Evolutionary conservation across 2,113 vertebrate genomes (phyloP), one percentile per base, ranked within the genome.

Genomic region (Pedionomus torquatus): DNA sequence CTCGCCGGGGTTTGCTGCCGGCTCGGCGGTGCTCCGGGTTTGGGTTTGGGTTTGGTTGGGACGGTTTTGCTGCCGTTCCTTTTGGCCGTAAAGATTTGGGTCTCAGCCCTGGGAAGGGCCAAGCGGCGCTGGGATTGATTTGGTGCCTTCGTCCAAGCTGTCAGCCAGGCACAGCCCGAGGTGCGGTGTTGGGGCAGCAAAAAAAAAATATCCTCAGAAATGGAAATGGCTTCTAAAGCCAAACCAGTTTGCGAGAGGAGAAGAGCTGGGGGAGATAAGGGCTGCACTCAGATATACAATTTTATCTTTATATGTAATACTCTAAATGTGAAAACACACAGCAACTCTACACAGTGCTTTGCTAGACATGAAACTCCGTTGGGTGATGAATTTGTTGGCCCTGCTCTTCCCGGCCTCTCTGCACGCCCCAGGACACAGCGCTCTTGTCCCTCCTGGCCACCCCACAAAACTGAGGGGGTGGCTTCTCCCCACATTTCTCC

Each of bases 371-470:
- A 13, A 5, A 15, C n/a, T 30, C 39, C 0, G 2, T 1, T 16
- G 64, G 28, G 24, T 8, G 21, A 8, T 24, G 12, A 3, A 12
- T 37, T 48, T 63, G 54, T 41, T 61, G 60, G 28, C 8, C 13
- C 25, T n/a, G 25, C 44, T 37, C 44, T 8, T 46, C n/a, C 35
- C 1, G 3, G 24, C 9, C 48, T 7, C 48, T 16, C 30, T 24
- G 10, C 20, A 5, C 65, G 3, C 10, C 7, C 18, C 0, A 0
- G 65, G 26, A 44, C 11, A 1, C 0, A 0, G 5, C 0, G 2
- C 23, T 48, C 44, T 17, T 2, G 0, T 16, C 43, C 37, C 9
- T 58, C 46, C 8, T 0, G 0, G 43, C 41, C 51, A 43, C 37
- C 76, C 9, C 46, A 46, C 18, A 18, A 46, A 61, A 23, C 5